phyloP scores from a whole-genome alignment of 2,888 invertebrate species.

The Drosophila buzzatii region DNA sequence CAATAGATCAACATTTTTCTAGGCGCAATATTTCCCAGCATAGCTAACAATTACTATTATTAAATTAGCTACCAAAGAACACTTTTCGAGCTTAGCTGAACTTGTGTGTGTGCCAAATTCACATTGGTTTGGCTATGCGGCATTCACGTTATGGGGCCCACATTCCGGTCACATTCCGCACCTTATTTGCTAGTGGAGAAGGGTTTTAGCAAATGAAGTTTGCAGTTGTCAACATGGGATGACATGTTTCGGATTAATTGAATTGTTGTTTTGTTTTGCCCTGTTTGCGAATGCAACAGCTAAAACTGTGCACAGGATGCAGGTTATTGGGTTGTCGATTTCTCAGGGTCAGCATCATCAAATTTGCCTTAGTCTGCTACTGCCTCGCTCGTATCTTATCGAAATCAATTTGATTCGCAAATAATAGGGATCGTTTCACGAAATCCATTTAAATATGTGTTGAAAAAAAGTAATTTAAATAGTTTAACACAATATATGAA shows the following conservation, averaged over 20 bases:
- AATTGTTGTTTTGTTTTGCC: slow-evolving; percentile 50
- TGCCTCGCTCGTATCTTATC: not conserved
- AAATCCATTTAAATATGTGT: not conserved
- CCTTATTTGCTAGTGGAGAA: slow-evolving; percentile 6
- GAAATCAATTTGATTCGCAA: not conserved
- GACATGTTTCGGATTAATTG: slow-evolving; percentile 63
- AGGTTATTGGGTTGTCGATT: slow-evolving; percentile 59
- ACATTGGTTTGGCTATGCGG: not conserved
- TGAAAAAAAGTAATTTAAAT: not conserved
- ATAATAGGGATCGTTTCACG: not conserved
- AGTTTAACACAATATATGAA: not conserved
- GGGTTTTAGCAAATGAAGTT: slow-evolving; percentile 38
- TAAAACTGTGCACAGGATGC: slow-evolving; percentile 3
- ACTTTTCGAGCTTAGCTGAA: not conserved
- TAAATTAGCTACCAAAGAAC: not conserved
- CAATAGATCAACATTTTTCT: not conserved
- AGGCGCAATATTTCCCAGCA: not conserved
- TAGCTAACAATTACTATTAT: not conserved
- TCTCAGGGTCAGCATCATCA: slow-evolving; percentile 22
- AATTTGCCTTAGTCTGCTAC: not conserved
- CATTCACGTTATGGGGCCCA: not conserved
- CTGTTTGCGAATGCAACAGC: slow-evolving; percentile 21
- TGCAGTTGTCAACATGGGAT: slow-evolving; percentile 22
- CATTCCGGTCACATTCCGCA: not conserved
- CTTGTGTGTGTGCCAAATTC: not conserved